These are phyloP conservation scores for Pristionchus arcanus DNA, from an alignment of 2,888 invertebrate genomes.

Conservation along the genomic window DNA sequence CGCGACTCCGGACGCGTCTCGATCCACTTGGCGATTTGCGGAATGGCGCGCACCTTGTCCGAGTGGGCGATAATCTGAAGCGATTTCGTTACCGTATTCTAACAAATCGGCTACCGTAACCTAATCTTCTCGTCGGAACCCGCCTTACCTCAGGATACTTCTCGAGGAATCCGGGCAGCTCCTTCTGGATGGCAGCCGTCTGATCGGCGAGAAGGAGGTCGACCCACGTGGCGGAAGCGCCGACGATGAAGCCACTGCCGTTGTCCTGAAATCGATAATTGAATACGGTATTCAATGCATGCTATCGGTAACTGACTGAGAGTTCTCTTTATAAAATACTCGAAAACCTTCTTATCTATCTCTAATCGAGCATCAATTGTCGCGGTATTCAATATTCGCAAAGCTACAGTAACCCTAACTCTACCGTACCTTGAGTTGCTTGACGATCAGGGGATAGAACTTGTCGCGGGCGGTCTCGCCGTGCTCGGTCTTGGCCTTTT, in stretches of 20 bases:
- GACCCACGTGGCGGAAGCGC: conserved; percentile 68
- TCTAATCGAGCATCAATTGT: not conserved
- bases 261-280: conserved; percentile 54
- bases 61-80: conserved; percentile 38
- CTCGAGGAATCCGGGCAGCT: conserved; percentile 67
- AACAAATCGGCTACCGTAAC: not conserved
- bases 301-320: too few relatives aligned
- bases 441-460: conserved; percentile 46
- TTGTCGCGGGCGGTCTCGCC: conserved; percentile 36
- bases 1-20: conserved; percentile 36
- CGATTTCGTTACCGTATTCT: not conserved
- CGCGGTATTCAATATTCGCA: not conserved
- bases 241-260: conserved; percentile 69
- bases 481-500: conserved; percentile 39
- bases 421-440: conserved; percentile 48
- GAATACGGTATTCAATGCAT: too few relatives aligned
- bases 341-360: too few relatives aligned
- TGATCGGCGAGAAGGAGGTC: conserved; percentile 71
- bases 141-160: conserved; percentile 63
- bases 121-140: not conserved
- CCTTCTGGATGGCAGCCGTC: conserved; percentile 62
- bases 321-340: too few relatives aligned
- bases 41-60: conserved; percentile 42
- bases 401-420: not conserved
- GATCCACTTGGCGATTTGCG: conserved; percentile 51